These are phyloP conservation scores for Zootermopsis nevadensis DNA, from an alignment of 2,888 invertebrate genomes.

Conservation along the genomic window DNA sequence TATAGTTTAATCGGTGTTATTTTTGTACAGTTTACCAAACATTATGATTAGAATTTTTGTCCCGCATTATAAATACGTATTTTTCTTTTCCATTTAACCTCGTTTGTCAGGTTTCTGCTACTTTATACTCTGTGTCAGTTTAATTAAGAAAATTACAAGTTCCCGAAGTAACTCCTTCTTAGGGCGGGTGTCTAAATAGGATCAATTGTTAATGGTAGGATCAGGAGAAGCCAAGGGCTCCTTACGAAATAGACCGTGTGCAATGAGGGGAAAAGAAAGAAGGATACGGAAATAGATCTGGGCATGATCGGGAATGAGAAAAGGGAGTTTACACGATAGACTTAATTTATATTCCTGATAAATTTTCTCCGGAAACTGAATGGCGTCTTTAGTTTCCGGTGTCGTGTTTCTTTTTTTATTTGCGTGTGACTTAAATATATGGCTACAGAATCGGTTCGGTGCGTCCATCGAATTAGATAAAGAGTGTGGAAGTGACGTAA, in stretches of 20 bases:
- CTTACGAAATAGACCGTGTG: not conserved
- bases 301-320: not conserved
- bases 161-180: not conserved
- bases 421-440: not conserved
- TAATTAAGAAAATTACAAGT: not conserved
- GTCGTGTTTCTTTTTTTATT: not conserved
- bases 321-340: not conserved
- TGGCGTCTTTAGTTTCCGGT: not conserved
- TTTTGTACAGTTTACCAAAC: no score
- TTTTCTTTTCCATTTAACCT: not conserved
- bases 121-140: not conserved
- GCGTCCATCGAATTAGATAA: no score
- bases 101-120: not conserved
- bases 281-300: not conserved
- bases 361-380: not conserved
- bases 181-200: not conserved
- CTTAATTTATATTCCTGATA: conserved; percentile 6
- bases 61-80: not conserved
- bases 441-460: no score
- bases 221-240: conserved; percentile 12
- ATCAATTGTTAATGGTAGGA: conserved; percentile 26
- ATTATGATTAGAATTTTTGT: not conserved
- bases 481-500: no score
- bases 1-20: no score
- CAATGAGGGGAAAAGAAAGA: not conserved